A percentile compares a stretch with the other conserved stretches of the same genome.
phyloP scores from a whole-genome alignment of 2,797 vertebrate species.

The Dromococcyx pavoninus region DNA sequence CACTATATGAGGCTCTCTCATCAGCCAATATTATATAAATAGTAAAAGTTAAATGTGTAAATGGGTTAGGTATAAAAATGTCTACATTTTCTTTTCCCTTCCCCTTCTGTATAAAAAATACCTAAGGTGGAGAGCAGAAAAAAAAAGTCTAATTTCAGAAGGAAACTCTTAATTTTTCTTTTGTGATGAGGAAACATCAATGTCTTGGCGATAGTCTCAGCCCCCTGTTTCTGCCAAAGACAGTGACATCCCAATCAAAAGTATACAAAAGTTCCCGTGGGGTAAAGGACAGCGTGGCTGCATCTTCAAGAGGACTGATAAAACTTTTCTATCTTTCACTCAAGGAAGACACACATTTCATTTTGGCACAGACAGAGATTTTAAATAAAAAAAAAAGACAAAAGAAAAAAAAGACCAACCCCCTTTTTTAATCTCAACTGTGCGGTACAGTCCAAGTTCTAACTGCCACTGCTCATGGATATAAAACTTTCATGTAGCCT shows the following conservation, averaged over 20 bases:
- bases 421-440: background rate
- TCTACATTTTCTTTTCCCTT: background rate
- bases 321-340: background rate
- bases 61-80: background rate
- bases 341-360: background rate
- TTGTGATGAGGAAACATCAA: background rate
- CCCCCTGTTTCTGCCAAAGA: background rate
- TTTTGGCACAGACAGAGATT: background rate
- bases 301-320: background rate
- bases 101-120: background rate
- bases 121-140: background rate
- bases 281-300: background rate
- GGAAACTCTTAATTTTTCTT: background rate
- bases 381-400: no score
- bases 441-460: background rate
- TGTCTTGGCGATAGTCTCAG: background rate
- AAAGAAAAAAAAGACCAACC: accelerated
- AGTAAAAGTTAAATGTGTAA: background rate
- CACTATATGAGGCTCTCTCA: background rate
- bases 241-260: background rate
- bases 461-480: background rate
- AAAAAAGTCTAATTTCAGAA: background rate
- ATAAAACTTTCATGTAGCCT: background rate
- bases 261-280: background rate
- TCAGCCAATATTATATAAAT: background rate